A percentile compares a stretch with the other conserved stretches of the same genome.
phyloP scores from a whole-genome alignment of 2,113 vertebrate genomes.

The Tachuris rubrigastra region DNA sequence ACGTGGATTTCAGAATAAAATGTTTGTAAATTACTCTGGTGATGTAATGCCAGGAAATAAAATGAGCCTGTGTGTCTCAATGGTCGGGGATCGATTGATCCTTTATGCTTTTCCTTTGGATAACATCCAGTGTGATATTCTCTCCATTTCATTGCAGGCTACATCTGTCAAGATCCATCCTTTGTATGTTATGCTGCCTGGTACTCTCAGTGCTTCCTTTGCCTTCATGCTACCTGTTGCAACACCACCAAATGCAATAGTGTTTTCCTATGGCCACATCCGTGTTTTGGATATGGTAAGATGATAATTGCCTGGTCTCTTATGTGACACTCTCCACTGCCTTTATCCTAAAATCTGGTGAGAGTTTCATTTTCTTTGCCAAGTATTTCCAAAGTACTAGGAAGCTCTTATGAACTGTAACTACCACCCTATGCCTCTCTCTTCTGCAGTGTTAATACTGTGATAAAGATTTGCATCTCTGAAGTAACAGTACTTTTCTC shows the following conservation, averaged over 20 bases:
- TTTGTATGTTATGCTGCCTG: slow-evolving; percentile 92
- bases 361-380: neutral
- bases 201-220: slow-evolving; percentile 91
- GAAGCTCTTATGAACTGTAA: neutral
- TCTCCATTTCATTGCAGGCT: slow-evolving; percentile 74
- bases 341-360: neutral
- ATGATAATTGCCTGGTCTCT: neutral
- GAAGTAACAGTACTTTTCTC: neutral
- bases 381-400: neutral
- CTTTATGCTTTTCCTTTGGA: neutral
- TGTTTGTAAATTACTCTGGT: neutral
- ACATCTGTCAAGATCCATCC: slow-evolving; percentile 89
- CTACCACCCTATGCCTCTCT: neutral
- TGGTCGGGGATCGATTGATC: neutral
- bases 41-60: neutral
- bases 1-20: neutral
- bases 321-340: neutral
- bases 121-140: neutral
- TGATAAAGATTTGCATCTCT: neutral
- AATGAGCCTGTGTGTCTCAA: neutral
- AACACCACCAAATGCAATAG: slow-evolving; percentile 94
- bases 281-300: slow-evolving; percentile 94
- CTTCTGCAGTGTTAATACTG: neutral
- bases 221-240: slow-evolving; percentile 98
- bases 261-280: slow-evolving; percentile 91